Conservation (phyloP, 64 coral and sea anemone species). For the Montipora cactus region DNA sequence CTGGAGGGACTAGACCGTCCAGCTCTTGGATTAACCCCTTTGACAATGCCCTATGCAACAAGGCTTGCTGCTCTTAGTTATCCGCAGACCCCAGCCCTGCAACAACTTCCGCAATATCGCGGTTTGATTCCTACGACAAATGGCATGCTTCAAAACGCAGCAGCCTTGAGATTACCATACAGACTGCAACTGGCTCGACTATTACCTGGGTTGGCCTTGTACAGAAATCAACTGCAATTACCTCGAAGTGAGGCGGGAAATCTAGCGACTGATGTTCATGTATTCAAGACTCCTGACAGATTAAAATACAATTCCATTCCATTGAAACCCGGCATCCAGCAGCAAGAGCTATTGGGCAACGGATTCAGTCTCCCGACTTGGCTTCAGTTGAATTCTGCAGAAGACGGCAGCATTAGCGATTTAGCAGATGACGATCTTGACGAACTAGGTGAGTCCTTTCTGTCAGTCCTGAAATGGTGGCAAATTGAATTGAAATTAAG, state of each 20-base stretch:
- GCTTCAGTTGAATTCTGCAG: constrained; percentile 17
- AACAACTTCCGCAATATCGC: constrained; percentile 38
- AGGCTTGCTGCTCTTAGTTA: constrained; percentile 51
- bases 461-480: too few species aligned
- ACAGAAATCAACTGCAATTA: constrained; percentile 42
- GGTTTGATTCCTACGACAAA: constrained; percentile 24
- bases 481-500: too few species aligned
- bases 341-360: constrained; percentile 23
- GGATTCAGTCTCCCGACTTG: constrained; percentile 4
- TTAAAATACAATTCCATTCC: constrained; percentile 77
- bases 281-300: constrained; percentile 44
- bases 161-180: constrained; percentile 59
- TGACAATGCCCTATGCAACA: constrained; percentile 46
- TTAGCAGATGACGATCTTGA: constrained; percentile 24
- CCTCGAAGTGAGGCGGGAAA: not conserved
- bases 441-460: constrained; percentile 7
- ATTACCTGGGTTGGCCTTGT: constrained; percentile 38
- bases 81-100: constrained; percentile 48
- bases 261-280: not conserved
- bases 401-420: not conserved
- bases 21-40: constrained; percentile 40
- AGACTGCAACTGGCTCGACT: constrained; percentile 55
- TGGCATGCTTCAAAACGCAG: constrained; percentile 47
- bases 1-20: constrained; percentile 28
- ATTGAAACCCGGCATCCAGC: constrained; percentile 34